Percentiles rank a stretch among this genome's conserved stretches.
Conservation (phyloP, 2,797 vertebrate genomes). For the Onychomys arenicola region DNA sequence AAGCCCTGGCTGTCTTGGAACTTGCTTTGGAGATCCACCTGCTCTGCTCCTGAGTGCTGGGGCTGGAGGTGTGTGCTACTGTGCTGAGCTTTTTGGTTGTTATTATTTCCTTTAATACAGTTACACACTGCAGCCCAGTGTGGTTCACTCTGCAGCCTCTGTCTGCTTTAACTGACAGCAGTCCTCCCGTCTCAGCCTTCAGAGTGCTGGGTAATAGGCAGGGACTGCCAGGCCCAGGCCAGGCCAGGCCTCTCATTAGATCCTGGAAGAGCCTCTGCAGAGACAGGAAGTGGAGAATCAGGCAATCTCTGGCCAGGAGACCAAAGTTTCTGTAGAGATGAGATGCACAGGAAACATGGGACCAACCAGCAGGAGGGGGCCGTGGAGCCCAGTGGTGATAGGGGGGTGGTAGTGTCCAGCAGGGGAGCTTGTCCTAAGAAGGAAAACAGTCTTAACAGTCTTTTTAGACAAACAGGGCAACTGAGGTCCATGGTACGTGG, state of each 20-base stretch:
- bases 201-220: not conserved
- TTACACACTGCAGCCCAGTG: not conserved
- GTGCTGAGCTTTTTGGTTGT: not conserved
- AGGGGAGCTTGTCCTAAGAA: not conserved
- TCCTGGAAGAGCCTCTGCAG: not conserved
- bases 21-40: not conserved
- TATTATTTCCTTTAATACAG: not conserved
- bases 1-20: not conserved
- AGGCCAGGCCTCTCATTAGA: not conserved
- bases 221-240: not conserved
- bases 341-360: constrained; percentile 74
- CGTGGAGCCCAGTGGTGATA: not conserved
- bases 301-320: constrained; percentile 62
- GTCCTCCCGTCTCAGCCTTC: not conserved
- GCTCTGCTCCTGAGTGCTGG: not conserved
- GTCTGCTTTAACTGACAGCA: not conserved
- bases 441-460: not conserved
- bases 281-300: constrained; percentile 61
- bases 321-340: constrained; percentile 73
- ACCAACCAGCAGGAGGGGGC: not conserved
- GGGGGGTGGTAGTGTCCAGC: not conserved
- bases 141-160: not conserved
- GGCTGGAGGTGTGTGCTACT: no score
- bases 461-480: not conserved
- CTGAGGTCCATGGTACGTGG: not conserved